Evolutionary conservation across 2,888 invertebrate species (phyloP).

Genomic region (Drosophila helvetica): DNA sequence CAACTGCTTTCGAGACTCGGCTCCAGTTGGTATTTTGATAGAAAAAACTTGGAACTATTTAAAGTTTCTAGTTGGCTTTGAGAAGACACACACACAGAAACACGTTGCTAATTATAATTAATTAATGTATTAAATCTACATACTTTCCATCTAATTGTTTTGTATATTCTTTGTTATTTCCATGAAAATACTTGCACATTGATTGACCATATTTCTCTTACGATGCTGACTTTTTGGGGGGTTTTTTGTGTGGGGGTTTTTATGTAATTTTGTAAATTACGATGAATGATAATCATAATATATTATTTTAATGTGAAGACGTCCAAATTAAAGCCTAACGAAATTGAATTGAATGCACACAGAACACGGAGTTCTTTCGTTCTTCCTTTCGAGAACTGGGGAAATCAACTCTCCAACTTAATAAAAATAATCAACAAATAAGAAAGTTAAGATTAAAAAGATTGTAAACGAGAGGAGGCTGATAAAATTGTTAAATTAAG

Average conservation of each 20-base stretch:
- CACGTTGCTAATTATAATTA: conserved; percentile 27
- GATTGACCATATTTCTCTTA: conserved; percentile 42
- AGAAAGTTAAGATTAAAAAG: conserved; percentile 45
- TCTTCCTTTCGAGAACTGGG: conserved; percentile 29
- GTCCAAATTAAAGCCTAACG: conserved; percentile 58
- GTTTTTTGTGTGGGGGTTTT: conserved; percentile 6
- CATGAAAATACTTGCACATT: conserved; percentile 77
- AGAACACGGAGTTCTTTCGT: background rate
- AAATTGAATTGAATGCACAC: conserved; percentile 18
- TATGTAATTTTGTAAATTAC: conserved; percentile 72
- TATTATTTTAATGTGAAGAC: conserved; percentile 52
- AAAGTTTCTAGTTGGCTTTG: conserved; percentile 25
- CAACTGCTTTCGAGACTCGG: background rate
- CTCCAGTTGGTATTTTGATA: conserved; percentile 6
- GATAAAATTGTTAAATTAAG: conserved; percentile 27
- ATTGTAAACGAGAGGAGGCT: conserved; percentile 28
- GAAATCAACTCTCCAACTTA: conserved; percentile 58
- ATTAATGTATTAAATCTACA: conserved; percentile 14
- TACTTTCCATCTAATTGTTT: conserved; percentile 41
- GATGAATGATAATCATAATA: conserved; percentile 25
- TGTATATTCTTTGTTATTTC: conserved; percentile 68
- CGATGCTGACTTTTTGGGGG: conserved; percentile 29
- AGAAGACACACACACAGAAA: conserved; percentile 56
- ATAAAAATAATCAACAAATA: conserved; percentile 74
- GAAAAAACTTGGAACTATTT: background rate